These are phyloP conservation scores for human DNA, from an alignment of 2,113 vertebrate genomes.

Conservation along the genomic window GRCh38 chrX:43297001-43297500, in stretches of 20 bases:
- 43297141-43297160: background rate
- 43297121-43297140: background rate
- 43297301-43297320: background rate
- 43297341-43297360: background rate
- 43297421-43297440: background rate
- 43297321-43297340: constrained; percentile 5
- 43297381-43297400: background rate
- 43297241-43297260: background rate
- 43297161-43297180: constrained; percentile 33
- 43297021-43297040: constrained; percentile 33
- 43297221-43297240: background rate
- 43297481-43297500: background rate
- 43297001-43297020: background rate
- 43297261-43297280: background rate
- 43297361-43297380: constrained; percentile 4
- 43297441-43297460: background rate
- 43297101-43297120: background rate
- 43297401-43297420: background rate
- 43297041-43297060: background rate
- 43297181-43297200: background rate
- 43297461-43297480: background rate
- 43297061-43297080: background rate
- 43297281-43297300: background rate
- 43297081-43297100: background rate
- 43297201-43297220: background rate